phyloP scores from a whole-genome alignment of 2,797 vertebrate species.

The Sternotherus odoratus region DNA sequence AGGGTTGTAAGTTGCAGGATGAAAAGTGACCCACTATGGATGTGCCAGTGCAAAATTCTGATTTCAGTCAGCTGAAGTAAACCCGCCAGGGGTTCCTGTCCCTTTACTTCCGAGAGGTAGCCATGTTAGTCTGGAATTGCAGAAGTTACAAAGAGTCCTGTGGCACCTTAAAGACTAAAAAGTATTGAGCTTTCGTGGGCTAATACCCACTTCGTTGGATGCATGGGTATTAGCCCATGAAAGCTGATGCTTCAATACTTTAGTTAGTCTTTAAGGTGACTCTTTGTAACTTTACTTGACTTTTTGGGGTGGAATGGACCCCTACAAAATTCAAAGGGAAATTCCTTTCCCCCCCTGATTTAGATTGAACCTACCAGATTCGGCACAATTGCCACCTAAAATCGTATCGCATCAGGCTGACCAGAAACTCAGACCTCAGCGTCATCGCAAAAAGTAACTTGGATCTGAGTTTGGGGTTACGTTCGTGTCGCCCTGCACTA shows the following conservation, averaged over 20 bases:
- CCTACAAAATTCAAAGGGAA: neutral
- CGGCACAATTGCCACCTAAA: neutral
- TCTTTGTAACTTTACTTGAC: too few species aligned
- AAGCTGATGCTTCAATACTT: too few species aligned
- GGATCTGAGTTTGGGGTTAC: neutral
- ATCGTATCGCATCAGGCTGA: neutral
- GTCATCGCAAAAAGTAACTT: neutral
- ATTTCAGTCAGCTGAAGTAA: neutral
- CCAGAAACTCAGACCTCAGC: neutral
- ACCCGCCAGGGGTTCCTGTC: neutral
- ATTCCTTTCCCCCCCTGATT: neutral
- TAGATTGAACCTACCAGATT: neutral
- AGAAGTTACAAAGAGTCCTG: too few species aligned
- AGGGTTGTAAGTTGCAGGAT: too few species aligned
- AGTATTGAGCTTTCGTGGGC: too few species aligned
- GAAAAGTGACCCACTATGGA: too few species aligned
- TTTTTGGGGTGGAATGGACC: neutral
- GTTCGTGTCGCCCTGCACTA: neutral
- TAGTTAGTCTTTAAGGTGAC: too few species aligned
- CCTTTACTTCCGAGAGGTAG: neutral
- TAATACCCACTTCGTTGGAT: too few species aligned
- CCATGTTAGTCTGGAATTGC: too few species aligned
- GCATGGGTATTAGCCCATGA: too few species aligned
- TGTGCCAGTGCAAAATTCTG: neutral
- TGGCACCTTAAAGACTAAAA: too few species aligned